phyloP scores from a whole-genome alignment of 2,113 vertebrate species.

The Halichoerus grypus region DNA sequence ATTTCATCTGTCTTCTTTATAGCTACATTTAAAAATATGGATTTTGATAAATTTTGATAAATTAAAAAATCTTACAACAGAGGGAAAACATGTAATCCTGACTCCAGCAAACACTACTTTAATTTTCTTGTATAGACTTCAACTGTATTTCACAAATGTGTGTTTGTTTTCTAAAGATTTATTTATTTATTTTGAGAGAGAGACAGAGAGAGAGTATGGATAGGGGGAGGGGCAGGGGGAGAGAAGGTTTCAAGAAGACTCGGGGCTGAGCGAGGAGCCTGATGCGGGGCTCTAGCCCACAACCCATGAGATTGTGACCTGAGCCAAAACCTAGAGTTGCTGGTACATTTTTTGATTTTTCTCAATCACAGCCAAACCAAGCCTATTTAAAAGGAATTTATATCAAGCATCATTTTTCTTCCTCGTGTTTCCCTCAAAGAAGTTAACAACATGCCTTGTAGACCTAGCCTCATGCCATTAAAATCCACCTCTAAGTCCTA shows the following conservation, averaged over 20 bases:
- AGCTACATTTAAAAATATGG: not conserved
- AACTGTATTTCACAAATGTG: not conserved
- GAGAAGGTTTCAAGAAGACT: not conserved
- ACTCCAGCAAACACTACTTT: not conserved
- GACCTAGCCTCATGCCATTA: not conserved
- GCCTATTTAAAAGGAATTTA: slow-evolving; percentile 64
- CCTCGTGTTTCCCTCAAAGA: slow-evolving; percentile 33
- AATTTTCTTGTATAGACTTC: not conserved
- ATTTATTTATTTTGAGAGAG: not conserved
- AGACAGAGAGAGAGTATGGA: not conserved
- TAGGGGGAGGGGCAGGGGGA: not conserved
- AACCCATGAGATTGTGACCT: not conserved
- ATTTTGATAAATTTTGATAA: not conserved
- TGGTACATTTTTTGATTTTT: not conserved
- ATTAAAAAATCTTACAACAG: not conserved
- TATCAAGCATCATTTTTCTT: not conserved
- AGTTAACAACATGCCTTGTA: slow-evolving; percentile 28
- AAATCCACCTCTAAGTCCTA: slow-evolving; percentile 33
- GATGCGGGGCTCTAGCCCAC: not conserved
- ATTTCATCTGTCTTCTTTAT: too few relatives aligned
- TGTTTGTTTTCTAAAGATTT: not conserved
- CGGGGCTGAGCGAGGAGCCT: not conserved
- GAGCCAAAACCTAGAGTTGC: not conserved
- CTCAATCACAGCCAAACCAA: slow-evolving; percentile 56
- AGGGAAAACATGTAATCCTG: not conserved